Base-by-base conservation (phyloP, 1,140 invertebrate species). In the Scylla paramamosain region DNA sequence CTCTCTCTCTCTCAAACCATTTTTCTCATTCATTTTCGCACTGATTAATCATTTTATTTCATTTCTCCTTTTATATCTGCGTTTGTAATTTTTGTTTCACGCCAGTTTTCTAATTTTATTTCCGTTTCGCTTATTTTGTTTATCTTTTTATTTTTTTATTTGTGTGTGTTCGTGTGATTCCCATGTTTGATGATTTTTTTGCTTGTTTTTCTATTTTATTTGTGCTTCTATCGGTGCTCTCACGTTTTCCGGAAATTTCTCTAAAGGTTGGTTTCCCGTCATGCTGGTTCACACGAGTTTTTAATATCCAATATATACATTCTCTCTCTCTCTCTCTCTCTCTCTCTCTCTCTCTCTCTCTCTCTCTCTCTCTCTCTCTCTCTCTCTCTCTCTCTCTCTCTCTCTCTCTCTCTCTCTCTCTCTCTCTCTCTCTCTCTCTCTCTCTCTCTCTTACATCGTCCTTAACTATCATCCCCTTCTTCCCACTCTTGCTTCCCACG, bases 361-460 rank as follows among this genome's bases (percentile, higher is more conserved):
- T 59, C 52, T 59, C 39, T 59, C 52, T 59, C 52, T 59, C 52
- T 59, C 52, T 59, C 52, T 59, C 52, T 59, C 87, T 89, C 87
- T 89, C 87, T 89, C 39, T 45, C 32, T 89, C 87, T 89, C 87
- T 89, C 87, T 89, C 52, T 59, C 52, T 59, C 52, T 59, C 52
- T 59, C 52, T 59, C 52, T 59, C 86, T 32, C 31, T 39, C 31
- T 45, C 86, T 88, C 86, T 45, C 86, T 88, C 86, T 45, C 86
- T 88, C 86, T 45, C 86, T 88, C 86, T 45, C 31, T 88, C 86
- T 45, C 86, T 88, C 86, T 20, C 16, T 88, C n/a, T 88, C 31
- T 88, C 31, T 25, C 31, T 88, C 86, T 48, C 46, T 48, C 14
- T 48, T 14, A 48, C 46, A 7, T 4, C 46, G 46, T 48, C 46